Conservation (phyloP, 2,113 vertebrate species). For the Entomyzon cyanotis region DNA sequence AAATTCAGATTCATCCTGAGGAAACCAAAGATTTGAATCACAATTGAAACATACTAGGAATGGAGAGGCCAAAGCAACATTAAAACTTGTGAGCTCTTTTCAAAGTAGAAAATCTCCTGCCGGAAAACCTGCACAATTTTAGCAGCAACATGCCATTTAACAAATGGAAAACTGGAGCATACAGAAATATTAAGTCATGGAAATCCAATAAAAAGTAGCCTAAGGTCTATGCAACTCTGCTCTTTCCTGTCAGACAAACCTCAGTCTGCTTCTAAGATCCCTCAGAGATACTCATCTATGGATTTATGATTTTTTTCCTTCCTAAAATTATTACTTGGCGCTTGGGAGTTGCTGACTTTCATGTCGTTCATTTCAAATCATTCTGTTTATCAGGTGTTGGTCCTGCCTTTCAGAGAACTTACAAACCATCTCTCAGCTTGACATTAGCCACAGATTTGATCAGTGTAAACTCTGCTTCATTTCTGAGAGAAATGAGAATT, state of each 20-base stretch:
- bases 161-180: neutral
- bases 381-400: neutral
- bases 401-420: neutral
- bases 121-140: neutral
- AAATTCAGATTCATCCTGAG: conserved; percentile 92
- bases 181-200: neutral
- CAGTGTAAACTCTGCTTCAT: neutral
- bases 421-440: neutral
- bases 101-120: neutral
- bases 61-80: neutral
- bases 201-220: neutral
- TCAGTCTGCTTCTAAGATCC: neutral
- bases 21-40: neutral
- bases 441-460: neutral
- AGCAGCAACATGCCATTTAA: neutral
- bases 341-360: neutral
- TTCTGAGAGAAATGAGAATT: neutral
- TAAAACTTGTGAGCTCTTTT: neutral
- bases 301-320: neutral
- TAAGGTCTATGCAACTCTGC: neutral
- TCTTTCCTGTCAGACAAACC: neutral
- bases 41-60: neutral
- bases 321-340: neutral
- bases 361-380: neutral
- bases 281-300: neutral